Evolutionary conservation across 23 tunicate species (phyloP).

Genomic region (Diplosoma virens): DNA sequence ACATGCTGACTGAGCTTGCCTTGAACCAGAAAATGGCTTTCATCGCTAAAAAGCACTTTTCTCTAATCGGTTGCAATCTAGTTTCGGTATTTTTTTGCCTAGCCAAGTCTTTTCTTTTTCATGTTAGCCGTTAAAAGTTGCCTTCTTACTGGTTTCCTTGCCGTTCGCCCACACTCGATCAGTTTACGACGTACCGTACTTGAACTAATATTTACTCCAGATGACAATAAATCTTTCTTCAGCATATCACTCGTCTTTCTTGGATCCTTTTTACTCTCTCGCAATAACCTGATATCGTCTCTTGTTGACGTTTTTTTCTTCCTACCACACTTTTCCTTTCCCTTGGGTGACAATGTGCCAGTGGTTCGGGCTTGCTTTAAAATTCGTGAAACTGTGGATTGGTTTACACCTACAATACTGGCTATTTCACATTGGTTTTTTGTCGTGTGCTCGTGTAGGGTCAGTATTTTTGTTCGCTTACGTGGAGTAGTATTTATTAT

Average conservation of each 20-base stretch:
- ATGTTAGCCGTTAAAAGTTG: constrained; percentile 7
- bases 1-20: constrained; percentile 14
- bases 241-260: too few relatives aligned
- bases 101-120: neutral
- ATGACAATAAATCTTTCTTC: too few relatives aligned
- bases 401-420: neutral
- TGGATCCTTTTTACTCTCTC: neutral
- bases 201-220: too few relatives aligned
- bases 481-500: constrained; percentile 1
- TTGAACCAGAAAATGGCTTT: constrained; percentile 14
- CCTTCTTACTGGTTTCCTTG: neutral
- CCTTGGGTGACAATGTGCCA: neutral
- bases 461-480: neutral
- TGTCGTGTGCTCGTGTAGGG: neutral
- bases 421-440: neutral
- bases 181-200: neutral
- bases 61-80: constrained; percentile 13
- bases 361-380: neutral
- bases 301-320: constrained; percentile 4
- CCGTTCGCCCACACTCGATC: constrained; percentile 2
- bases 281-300: neutral
- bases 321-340: neutral
- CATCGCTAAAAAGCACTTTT: constrained; percentile 18
- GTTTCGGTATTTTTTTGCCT: constrained; percentile 5
- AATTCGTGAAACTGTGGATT: neutral